Base-by-base conservation (phyloP, 2,888 invertebrate species). In the Globia sparganii region DNA sequence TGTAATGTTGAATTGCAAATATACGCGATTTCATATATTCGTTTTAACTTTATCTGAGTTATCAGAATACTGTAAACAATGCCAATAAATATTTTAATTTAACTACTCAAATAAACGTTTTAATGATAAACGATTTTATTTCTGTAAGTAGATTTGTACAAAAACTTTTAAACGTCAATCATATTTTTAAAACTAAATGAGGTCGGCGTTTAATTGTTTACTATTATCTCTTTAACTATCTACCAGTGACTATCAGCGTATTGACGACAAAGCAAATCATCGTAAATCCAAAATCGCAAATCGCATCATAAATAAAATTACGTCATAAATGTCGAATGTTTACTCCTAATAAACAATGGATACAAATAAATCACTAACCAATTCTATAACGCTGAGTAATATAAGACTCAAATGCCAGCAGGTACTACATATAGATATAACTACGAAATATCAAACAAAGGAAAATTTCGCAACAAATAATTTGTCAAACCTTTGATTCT, bases 401-500 rank as follows among this genome's bases (percentile, higher is more conserved):
- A 28, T 56, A 34, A 37, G 46, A 28, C 43, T 68, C 34, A 67
- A 59, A 64, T 53, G 72, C 5, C 53, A 53, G 49, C 11, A 46
- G 56, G 13, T n/a, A 21, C 3, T n/a, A 21, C 3, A 34, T 28
- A 59, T 62, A 69, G 2, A 65, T 68, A 70, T 15, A 71, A 62
- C 31, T 53, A 61, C 21, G 15, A 69, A 66, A 73, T 58, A 53
- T 13, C 37, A 62, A 70, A 71, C 62, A 73, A 79, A 78, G 58
- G 71, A 85, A 56, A 74, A 49, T 5, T n/a, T 34, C 70, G 46
- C 58, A 21, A 62, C 28, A 72, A 72, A 75, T 80, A 69, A 74
- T 80, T 80, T 83, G 43, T 69, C 73, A 78, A 75, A 77, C 65
- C 75, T 75, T 84, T 80, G 80, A 77, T 78, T 75, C 62, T 37